A percentile compares a stretch with the other conserved stretches of the same genome.
Conservation (phyloP, 2,113 vertebrate species). For the Lepus timidus region DNA sequence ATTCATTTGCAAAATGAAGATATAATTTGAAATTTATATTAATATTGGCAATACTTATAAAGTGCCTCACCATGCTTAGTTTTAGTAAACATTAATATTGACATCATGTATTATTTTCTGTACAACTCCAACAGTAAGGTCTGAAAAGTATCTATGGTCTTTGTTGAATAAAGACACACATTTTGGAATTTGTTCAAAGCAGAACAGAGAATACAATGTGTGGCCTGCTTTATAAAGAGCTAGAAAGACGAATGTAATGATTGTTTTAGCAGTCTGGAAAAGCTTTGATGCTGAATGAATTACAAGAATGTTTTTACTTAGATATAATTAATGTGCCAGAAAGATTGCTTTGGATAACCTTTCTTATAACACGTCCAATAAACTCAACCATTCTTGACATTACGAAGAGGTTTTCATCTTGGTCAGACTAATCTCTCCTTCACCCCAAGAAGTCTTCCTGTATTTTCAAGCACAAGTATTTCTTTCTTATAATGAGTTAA, state of each 20-base stretch:
- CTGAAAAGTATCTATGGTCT: neutral
- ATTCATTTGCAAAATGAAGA: neutral
- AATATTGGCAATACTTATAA: neutral
- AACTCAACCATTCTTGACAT: neutral
- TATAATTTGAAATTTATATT: neutral
- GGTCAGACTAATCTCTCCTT: neutral
- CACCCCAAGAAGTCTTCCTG: neutral
- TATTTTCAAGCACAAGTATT: neutral
- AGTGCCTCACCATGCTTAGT: neutral
- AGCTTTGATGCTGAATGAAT: neutral
- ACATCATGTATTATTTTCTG: neutral
- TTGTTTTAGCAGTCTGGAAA: neutral
- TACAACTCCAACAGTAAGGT: neutral
- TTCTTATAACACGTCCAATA: neutral
- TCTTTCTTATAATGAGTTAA: rapidly evolving
- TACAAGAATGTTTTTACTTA: neutral
- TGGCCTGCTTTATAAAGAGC: neutral
- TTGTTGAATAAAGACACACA: neutral
- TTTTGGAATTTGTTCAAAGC: neutral
- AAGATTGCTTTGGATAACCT: neutral
- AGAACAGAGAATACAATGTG: neutral
- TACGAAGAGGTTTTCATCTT: neutral
- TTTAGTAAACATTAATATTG: neutral
- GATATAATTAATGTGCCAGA: neutral
- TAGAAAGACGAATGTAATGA: neutral